phyloP scores from a whole-genome alignment of 2,888 invertebrate genomes.

The Drosophila trichaetosa region DNA sequence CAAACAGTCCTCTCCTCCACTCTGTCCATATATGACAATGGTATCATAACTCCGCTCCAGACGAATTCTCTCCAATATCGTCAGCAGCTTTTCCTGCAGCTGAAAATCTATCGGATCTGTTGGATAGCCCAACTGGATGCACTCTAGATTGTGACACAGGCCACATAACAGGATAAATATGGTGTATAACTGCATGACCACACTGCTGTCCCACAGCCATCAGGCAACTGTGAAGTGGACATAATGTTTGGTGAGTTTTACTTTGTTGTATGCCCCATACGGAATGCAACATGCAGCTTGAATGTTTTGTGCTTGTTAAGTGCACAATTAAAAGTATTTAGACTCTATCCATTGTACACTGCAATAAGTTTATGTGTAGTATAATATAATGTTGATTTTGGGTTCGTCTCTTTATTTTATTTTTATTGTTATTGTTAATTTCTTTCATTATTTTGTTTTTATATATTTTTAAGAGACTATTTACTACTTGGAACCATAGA shows the following conservation, averaged over 20 bases:
- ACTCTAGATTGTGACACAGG: conserved; percentile 1
- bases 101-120: neutral
- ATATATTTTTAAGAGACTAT: too few relatives aligned
- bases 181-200: conserved; percentile 23
- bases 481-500: too few relatives aligned
- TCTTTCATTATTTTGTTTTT: too few relatives aligned
- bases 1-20: neutral
- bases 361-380: neutral
- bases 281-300: neutral
- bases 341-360: neutral
- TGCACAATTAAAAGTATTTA: neutral
- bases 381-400: too few relatives aligned
- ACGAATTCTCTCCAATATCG: conserved; percentile 36
- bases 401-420: too few relatives aligned
- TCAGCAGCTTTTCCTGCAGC: conserved; percentile 10
- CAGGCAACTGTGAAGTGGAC: conserved; percentile 37
- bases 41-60: conserved; percentile 40
- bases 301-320: neutral
- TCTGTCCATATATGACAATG: conserved; percentile 45
- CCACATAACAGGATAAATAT: conserved; percentile 1
- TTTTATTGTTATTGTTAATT: too few relatives aligned
- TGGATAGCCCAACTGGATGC: conserved; percentile 8
- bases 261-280: neutral
- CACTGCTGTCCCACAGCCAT: conserved; percentile 16
- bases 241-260: neutral